These are phyloP conservation scores for Eptesicus fuscus DNA, from an alignment of 2,113 vertebrate species.

Conservation along the genomic window DNA sequence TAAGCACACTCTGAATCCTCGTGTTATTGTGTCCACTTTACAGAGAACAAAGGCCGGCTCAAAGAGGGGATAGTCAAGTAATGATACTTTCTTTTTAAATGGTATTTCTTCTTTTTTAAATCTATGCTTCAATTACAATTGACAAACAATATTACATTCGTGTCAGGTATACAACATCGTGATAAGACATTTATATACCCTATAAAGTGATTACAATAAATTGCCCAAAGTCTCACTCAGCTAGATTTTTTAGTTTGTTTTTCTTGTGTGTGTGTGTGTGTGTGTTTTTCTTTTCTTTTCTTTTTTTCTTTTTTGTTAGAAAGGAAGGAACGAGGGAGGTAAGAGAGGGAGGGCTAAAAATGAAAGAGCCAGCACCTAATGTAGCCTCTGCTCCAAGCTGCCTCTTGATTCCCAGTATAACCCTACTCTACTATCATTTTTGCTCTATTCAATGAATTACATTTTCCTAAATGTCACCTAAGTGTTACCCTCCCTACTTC, in stretches of 20 bases:
- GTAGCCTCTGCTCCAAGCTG: not conserved
- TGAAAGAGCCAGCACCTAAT: not conserved
- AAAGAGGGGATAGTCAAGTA: not conserved
- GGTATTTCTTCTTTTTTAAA: not conserved
- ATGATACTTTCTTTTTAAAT: no score
- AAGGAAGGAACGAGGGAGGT: not conserved
- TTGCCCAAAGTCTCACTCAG: not conserved
- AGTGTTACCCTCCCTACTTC: not conserved
- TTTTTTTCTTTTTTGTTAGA: not conserved
- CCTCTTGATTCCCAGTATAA: not conserved
- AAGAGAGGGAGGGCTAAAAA: not conserved
- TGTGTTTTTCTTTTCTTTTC: not conserved
- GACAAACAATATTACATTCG: not conserved
- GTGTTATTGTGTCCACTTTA: not conserved
- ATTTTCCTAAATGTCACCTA: not conserved
- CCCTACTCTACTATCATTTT: not conserved
- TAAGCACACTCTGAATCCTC: not conserved
- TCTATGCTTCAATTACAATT: not conserved
- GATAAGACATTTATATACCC: not conserved
- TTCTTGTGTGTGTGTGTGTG: no score
- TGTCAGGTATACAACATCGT: not conserved
- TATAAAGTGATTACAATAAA: not conserved
- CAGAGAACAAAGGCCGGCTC: not conserved
- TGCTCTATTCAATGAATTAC: not conserved
- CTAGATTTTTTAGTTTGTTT: not conserved